A percentile compares a stretch with the other conserved stretches of the same genome.
Evolutionary conservation across 2,113 vertebrate genomes (phyloP).

Genomic region (Platichthys stellatus): DNA sequence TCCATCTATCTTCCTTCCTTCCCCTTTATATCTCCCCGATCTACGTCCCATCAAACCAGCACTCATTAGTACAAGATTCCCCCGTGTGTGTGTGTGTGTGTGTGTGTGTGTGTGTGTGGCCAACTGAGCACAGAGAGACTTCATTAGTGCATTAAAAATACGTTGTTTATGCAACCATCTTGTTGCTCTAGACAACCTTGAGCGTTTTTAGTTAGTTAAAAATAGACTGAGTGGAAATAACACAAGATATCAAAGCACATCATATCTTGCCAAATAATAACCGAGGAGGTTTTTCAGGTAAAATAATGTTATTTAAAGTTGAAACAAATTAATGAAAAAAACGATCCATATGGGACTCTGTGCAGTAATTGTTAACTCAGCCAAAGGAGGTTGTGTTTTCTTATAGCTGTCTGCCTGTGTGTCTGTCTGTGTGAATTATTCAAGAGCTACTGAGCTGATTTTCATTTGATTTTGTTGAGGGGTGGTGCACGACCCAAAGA

Average conservation of each 20-base stretch:
- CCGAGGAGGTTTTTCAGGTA: constrained; percentile 28
- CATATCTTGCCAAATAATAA: background rate
- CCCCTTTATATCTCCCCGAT: constrained; percentile 37
- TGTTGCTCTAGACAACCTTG: constrained; percentile 64
- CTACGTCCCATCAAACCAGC: constrained; percentile 52
- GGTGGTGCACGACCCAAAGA: too few relatives aligned
- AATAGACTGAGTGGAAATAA: constrained; percentile 45
- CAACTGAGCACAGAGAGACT: constrained; percentile 66
- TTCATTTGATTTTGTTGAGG: background rate
- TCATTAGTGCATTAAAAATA: constrained; percentile 70
- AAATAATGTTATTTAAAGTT: constrained; percentile 7
- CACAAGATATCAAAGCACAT: constrained; percentile 37
- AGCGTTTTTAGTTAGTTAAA: constrained; percentile 47
- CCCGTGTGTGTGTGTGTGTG: background rate
- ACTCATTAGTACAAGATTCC: constrained; percentile 64
- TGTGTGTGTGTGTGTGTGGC: constrained; percentile 15
- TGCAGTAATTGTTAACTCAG: background rate
- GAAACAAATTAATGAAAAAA: background rate
- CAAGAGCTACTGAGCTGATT: background rate
- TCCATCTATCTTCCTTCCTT: constrained; percentile 38
- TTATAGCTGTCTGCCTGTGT: background rate
- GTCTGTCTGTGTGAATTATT: background rate
- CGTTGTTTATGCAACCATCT: constrained; percentile 59
- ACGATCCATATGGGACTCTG: background rate
- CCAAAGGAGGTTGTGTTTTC: background rate